phyloP scores from a whole-genome alignment of 2,797 vertebrate species.

The Furcifer pardalis region DNA sequence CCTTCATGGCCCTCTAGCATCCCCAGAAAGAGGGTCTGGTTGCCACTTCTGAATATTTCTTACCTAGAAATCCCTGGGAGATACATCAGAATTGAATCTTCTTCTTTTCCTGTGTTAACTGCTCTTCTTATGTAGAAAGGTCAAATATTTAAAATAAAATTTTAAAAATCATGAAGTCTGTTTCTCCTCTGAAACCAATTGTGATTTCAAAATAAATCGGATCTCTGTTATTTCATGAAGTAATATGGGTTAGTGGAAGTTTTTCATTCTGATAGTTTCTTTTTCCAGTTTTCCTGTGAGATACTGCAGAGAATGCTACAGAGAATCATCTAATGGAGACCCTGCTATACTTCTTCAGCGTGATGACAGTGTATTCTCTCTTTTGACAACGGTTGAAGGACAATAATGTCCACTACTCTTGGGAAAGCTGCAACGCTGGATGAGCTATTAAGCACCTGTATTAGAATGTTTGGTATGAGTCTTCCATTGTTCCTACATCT shows the following conservation, averaged over 20 bases:
- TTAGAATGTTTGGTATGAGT: conserved; percentile 87
- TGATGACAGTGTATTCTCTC: conserved; percentile 71
- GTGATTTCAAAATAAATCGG: background rate
- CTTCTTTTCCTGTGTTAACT: background rate
- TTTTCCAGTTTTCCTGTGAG: conserved; percentile 65
- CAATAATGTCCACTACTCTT: conserved; percentile 89
- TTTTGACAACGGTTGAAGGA: conserved; percentile 77
- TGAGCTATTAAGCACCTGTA: conserved; percentile 87
- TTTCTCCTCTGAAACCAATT: background rate
- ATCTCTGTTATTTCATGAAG: background rate
- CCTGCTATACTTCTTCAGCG: conserved; percentile 45
- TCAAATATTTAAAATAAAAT: background rate
- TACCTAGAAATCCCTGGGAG: too few relatives aligned
- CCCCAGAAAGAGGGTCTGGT: too few relatives aligned
- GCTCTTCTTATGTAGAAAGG: background rate
- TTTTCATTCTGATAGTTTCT: conserved; percentile 34
- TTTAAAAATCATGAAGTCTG: background rate
- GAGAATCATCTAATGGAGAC: conserved; percentile 49
- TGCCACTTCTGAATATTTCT: background rate
- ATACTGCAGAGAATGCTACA: conserved; percentile 55
- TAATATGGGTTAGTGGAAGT: background rate
- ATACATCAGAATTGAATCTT: too few relatives aligned
- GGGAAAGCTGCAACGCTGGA: conserved; percentile 91
- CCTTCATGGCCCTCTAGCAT: too few relatives aligned
- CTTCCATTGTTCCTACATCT: conserved; percentile 18